Evolutionary conservation across 2,888 invertebrate genomes (phyloP).

Genomic region (Scaptomyza polygonia): DNA sequence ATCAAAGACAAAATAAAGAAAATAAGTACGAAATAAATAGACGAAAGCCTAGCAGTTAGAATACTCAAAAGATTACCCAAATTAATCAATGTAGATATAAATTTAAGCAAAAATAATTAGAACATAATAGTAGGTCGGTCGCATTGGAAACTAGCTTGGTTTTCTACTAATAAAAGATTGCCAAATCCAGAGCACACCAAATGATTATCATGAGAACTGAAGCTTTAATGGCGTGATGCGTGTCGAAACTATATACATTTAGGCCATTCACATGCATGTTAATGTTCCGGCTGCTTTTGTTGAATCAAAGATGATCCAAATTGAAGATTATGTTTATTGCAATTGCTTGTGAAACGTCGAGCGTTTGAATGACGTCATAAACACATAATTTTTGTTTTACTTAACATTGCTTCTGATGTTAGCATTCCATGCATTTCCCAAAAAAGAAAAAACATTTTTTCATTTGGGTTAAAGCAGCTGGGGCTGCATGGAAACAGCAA

Average conservation of each 20-base stretch:
- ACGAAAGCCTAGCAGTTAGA: no score
- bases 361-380: slow-evolving; percentile 40
- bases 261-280: slow-evolving; percentile 44
- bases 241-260: slow-evolving; percentile 15
- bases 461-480: slow-evolving; percentile 20
- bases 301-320: slow-evolving; percentile 61
- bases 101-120: no score
- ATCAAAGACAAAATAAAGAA: no score
- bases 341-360: slow-evolving; percentile 70
- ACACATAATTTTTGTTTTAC: slow-evolving; percentile 32
- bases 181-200: slow-evolving; percentile 53
- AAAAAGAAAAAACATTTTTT: neutral
- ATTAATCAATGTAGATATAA: no score
- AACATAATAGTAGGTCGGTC: no score
- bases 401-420: slow-evolving; percentile 31
- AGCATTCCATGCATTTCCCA: slow-evolving; percentile 20
- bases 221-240: slow-evolving; percentile 50
- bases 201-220: slow-evolving; percentile 25
- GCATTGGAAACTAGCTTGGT: no score
- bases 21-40: no score
- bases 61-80: no score
- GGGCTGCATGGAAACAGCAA: slow-evolving; percentile 57
- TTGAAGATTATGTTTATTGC: slow-evolving; percentile 77
- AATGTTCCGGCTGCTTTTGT: slow-evolving; percentile 26
- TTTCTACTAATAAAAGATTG: neutral